A percentile compares a stretch with the other conserved stretches of the same genome.
phyloP scores from a whole-genome alignment of 1,140 invertebrate genomes.

The silkworm (Bombyx mori) region DNA sequence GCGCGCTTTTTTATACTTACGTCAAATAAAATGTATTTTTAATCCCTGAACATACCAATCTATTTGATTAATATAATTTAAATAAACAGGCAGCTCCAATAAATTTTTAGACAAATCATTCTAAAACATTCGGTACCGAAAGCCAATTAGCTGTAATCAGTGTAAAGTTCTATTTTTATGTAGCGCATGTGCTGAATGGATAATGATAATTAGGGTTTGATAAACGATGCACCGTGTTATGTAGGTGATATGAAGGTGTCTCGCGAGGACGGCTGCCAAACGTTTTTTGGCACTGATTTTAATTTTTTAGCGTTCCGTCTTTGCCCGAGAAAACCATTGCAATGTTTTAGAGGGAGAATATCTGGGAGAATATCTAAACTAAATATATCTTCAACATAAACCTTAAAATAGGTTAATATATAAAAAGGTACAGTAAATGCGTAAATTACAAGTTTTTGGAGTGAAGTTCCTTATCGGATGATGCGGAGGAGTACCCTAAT shows the following conservation, averaged over 20 bases:
- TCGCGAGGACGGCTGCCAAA: conserved; percentile 4
- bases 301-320: conserved; percentile 1
- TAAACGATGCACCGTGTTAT: conserved; percentile 3
- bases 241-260: neutral
- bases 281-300: conserved; percentile 5
- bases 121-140: neutral
- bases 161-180: conserved; percentile 2
- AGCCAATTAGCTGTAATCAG: neutral
- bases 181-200: neutral
- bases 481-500: no score
- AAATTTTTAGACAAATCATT: no score
- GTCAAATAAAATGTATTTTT: no score
- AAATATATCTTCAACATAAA: no score
- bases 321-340: neutral
- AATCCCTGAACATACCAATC: no score
- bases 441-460: no score
- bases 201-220: conserved; percentile 9
- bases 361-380: neutral
- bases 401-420: no score
- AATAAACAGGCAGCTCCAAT: no score
- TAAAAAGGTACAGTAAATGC: no score
- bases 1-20: no score
- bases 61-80: no score
- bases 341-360: neutral
- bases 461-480: no score